Evolutionary conservation across 2,888 invertebrate genomes (phyloP).

Genomic region (Oeneis ivallda): DNA sequence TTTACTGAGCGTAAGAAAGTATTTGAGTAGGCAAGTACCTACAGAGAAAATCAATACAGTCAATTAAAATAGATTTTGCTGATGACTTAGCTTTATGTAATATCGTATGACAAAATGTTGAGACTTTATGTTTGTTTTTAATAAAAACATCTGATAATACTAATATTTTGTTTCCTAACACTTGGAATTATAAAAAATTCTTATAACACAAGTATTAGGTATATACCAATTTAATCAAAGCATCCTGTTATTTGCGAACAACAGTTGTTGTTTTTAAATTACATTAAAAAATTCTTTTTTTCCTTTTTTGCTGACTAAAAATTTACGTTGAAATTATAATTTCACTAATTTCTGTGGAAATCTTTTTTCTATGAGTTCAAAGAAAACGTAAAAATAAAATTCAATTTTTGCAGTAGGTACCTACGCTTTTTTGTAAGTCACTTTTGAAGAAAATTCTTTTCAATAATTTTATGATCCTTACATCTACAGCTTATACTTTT

Average conservation of each 20-base stretch:
- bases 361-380: too few relatives aligned
- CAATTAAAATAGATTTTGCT: background rate
- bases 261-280: background rate
- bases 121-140: background rate
- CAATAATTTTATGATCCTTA: too few relatives aligned
- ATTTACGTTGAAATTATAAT: background rate
- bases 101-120: background rate
- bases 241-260: too few relatives aligned
- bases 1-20: background rate
- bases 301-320: background rate
- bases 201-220: background rate
- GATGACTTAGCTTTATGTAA: background rate
- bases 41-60: background rate
- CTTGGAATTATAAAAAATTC: background rate
- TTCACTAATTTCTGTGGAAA: too few relatives aligned
- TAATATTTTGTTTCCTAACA: too few relatives aligned
- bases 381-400: too few relatives aligned
- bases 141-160: background rate
- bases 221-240: too few relatives aligned
- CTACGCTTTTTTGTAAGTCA: too few relatives aligned
- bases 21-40: background rate
- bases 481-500: too few relatives aligned
- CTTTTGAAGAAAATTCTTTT: too few relatives aligned
- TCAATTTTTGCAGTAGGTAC: too few relatives aligned
- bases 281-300: background rate